Base-by-base conservation (phyloP, 1,140 invertebrate genomes). In the Heliconius eleuchia region DNA sequence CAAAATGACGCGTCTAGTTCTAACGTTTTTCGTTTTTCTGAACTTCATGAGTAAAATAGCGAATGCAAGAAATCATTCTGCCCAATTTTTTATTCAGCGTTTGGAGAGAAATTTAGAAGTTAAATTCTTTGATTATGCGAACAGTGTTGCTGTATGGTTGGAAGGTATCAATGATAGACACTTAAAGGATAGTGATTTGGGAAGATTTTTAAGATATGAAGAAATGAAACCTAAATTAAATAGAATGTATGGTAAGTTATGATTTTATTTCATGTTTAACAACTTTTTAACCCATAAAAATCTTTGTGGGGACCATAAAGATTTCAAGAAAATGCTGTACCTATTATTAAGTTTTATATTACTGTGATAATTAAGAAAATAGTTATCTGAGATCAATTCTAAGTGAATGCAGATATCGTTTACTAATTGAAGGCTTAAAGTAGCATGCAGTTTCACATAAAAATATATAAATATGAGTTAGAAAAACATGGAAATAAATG, bases 91-190 rank as follows among this genome's bases (percentile, higher is more conserved):
- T 66, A 16, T 66, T 66, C 23, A 66, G 27, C 27, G 27, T 66
- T 75, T 91, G 70, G 85, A 89, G 83, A 83, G 87, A 42, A 89
- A 83, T 27, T 82, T 93, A 19, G 86, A 89, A 78, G 77, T 82
- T 73, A 87, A 86, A 80, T 82, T 90, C 1, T 74, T 79, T 34
- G 87, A 89, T 42, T 89, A 82, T 74, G 76, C 81, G 8, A 71
- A 78, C 55, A 78, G n/a, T 81, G 60, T 88, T 2, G 82, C 86
- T 0, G 84, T 79, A 75, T 87, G 79, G 79, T 73, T 93, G 73
- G 86, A 88, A 70, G 57, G 80, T 27, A 83, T 92, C 8, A 92
- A 92, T 74, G 89, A 93, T 85, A 82, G 74, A 73, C 80, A 86
- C 77, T 85, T 90, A 16, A 85, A 87, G 34, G 80, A 82, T 1